These are phyloP conservation scores for Lysandra coridon DNA, from an alignment of 2,888 invertebrate genomes.

Conservation along the genomic window DNA sequence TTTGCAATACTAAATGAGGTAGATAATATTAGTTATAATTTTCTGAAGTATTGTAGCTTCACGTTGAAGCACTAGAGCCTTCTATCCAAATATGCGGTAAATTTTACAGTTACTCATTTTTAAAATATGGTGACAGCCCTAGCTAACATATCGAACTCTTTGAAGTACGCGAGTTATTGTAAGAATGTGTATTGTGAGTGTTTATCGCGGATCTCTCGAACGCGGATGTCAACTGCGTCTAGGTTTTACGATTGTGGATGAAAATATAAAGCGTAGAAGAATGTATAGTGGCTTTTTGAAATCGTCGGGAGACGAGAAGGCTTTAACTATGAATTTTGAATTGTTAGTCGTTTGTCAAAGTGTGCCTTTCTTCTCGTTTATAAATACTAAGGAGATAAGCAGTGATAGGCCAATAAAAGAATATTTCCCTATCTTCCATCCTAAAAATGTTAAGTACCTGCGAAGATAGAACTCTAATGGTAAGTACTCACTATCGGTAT, in stretches of 20 bases:
- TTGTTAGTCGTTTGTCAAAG: no score
- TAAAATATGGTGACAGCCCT: background rate
- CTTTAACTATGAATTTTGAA: no score
- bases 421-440: background rate
- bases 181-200: conserved; percentile 34
- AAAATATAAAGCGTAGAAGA: conserved; percentile 11
- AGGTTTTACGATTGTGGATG: conserved; percentile 25
- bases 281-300: background rate
- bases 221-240: conserved; percentile 12
- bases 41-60: background rate
- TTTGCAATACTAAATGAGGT: background rate
- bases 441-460: background rate
- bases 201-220: conserved; percentile 8
- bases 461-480: background rate
- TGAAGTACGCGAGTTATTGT: conserved; percentile 58
- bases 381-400: no score
- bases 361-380: no score
- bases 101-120: background rate
- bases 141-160: conserved; percentile 37
- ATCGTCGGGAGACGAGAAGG: no score
- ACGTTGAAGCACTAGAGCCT: background rate
- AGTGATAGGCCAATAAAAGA: no score
- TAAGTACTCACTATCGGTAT: no score
- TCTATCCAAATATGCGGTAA: background rate
- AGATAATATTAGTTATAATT: background rate